These are phyloP conservation scores for Anadara kagoshimensis DNA, from an alignment of 1,140 invertebrate genomes.

Conservation along the genomic window DNA sequence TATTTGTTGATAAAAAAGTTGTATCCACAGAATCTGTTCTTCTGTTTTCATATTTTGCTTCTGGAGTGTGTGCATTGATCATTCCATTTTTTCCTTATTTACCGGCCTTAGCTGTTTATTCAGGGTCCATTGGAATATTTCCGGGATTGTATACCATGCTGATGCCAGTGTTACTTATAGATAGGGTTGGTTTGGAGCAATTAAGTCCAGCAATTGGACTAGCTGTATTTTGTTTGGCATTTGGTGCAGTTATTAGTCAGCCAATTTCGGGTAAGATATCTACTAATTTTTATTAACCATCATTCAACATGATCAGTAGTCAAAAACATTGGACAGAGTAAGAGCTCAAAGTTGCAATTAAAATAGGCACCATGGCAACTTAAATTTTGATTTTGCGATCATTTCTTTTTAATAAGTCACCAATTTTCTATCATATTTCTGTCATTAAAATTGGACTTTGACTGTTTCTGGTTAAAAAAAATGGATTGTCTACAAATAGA, in stretches of 20 bases:
- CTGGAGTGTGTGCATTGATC: constrained; percentile 5
- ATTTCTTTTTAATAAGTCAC: too few relatives aligned
- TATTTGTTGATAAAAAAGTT: constrained; percentile 24
- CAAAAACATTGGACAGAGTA: too few relatives aligned
- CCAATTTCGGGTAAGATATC: constrained; percentile 12
- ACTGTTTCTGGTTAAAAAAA: too few relatives aligned
- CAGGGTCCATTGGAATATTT: constrained; percentile 12
- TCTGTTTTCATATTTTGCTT: constrained; percentile 5
- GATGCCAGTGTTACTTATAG: constrained; percentile 20
- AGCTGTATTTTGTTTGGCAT: not conserved
- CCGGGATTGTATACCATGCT: constrained; percentile 20
- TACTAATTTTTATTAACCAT: too few relatives aligned
- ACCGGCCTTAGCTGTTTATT: not conserved
- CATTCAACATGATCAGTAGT: too few relatives aligned
- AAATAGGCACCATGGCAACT: too few relatives aligned
- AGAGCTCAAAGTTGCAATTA: too few relatives aligned
- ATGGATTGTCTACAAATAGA: too few relatives aligned
- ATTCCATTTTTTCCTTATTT: constrained; percentile 7
- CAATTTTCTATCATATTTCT: too few relatives aligned
- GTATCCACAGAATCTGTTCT: not conserved
- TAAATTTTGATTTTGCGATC: too few relatives aligned
- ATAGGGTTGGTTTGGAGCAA: constrained; percentile 10
- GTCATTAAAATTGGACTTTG: too few relatives aligned
- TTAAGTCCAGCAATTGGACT: constrained; percentile 21
- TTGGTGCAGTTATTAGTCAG: constrained; percentile 2